Evolutionary conservation across 1,140 invertebrate species (phyloP), one percentile per base, ranked within the genome.

Genomic region (Leucophenga varia): DNA sequence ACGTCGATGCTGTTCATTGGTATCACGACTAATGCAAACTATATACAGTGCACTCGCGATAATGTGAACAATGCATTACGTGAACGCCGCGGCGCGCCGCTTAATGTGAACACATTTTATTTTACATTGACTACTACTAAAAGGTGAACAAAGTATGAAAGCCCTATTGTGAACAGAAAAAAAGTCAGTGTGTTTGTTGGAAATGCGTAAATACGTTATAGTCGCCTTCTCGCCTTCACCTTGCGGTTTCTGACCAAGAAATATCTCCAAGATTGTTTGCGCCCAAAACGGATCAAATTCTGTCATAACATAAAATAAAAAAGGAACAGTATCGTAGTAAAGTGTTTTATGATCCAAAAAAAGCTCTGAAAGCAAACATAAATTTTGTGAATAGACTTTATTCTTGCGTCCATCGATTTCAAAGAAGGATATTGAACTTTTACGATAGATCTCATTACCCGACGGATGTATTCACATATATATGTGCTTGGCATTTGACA

Each of bases 41-140:
- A 99, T 97, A 75, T 98, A 98, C 76, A 98, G 95, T 46, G 96
- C 96, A n/a, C n/a, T n/a, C n/a, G n/a, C n/a, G n/a, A n/a, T n/a
- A n/a, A n/a, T n/a, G n/a, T n/a, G n/a, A n/a, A n/a, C n/a, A n/a
- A n/a, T n/a, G n/a, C n/a, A n/a, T n/a, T n/a, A n/a, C n/a, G n/a
- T n/a, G n/a, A n/a, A n/a, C n/a, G n/a, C n/a, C n/a, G n/a, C n/a
- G n/a, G n/a, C n/a, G n/a, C 98, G 95, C 43, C 99, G 78, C 0
- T 97, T 98, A 12, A 94, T 97, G 70, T 98, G 95, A 9, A 99
- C 93, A 68, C 99, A 97, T 76, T 99, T 96, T 78, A 98, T 98
- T 77, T 98, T 98, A 64, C 93, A 71, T 79, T 98, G 95, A 65
- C 94, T 95, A 81, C 98, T 95, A 80, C 91, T 95, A 30, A 30